These are phyloP conservation scores for Morelia viridis DNA, from an alignment of 2,797 vertebrate genomes.

Conservation along the genomic window DNA sequence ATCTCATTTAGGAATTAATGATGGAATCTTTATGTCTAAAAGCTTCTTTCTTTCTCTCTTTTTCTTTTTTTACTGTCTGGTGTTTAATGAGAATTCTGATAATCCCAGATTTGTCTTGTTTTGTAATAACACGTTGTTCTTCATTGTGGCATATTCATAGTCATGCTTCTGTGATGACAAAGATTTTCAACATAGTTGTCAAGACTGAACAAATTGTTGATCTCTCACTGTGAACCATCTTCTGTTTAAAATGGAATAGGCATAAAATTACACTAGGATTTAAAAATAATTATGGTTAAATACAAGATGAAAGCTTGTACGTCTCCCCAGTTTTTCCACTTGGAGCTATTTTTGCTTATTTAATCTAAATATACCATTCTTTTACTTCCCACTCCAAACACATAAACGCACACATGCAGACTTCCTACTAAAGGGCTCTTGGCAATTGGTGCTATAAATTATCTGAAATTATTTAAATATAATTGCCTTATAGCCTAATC, in stretches of 20 bases:
- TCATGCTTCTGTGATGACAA: neutral
- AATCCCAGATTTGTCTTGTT: neutral
- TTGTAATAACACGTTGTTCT: neutral
- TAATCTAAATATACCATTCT: conserved; percentile 53
- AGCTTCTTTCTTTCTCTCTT: neutral
- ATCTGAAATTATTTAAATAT: conserved; percentile 42
- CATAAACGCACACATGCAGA: conserved; percentile 31
- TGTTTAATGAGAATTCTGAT: neutral
- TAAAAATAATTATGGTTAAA: conserved; percentile 55
- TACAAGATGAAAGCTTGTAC: conserved; percentile 40
- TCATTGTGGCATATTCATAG: neutral
- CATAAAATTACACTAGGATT: neutral
- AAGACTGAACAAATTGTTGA: neutral
- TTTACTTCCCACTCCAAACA: neutral
- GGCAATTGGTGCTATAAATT: conserved; percentile 14
- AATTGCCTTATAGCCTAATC: neutral
- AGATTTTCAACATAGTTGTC: conserved; percentile 4
- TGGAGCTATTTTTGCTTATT: conserved; percentile 69
- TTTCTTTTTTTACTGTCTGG: neutral
- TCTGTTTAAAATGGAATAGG: conserved; percentile 32
- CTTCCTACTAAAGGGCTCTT: neutral
- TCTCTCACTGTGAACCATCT: conserved; percentile 40
- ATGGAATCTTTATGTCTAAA: neutral
- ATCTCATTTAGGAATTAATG: conserved; percentile 1
- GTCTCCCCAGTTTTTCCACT: conserved; percentile 64